Evolutionary conservation across 2,797 vertebrate genomes (phyloP), one percentile per base, ranked within the genome.

Genomic region (Arrhamphus sclerolepis): DNA sequence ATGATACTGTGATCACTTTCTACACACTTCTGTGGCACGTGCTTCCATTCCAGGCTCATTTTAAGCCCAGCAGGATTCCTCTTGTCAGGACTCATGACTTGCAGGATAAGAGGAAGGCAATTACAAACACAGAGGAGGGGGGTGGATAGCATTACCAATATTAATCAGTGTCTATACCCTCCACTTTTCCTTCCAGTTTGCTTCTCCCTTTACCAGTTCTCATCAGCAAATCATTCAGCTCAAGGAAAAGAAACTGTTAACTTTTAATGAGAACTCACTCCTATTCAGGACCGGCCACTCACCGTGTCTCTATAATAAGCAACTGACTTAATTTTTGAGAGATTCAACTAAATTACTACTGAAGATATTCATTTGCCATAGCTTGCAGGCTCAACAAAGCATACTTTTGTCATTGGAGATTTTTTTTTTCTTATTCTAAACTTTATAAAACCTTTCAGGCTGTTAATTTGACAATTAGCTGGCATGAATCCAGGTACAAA

Each of bases 21-120:
- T 91, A 89, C 92, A 77, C 84, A 82, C 72, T 69, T 73, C 77
- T 87, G 91, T 89, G 92, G 93, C 93, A 94, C 93, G 93, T 91
- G 94, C 93, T 95, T 93, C 91, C 92, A 94, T 95, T 95, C 94
- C 86, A 92, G 94, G 89, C 95, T 96, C 94, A 96, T 96, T 97
- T 96, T 91, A 90, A 92, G 92, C 93, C 92, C 95, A 96, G 95
- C 95, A 95, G 94, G 95, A 93, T 89, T 91, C 93, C 93, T 94
- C 94, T 92, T 93, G 94, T 92, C 92, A 92, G 91, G 90, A 91
- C 91, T 92, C 93, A 92, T 91, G 93, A 93, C 81, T 62, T 86
- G 93, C 93, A 50, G 72, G 80, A 82, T 75, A 70, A 49, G 58
- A 70, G 77, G 71, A 93, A 90, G 91, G 91, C 93, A 93, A 95